Percentiles rank a stretch among this genome's conserved stretches.
These are phyloP conservation scores for Trissolcus basalis DNA, from an alignment of 1,140 invertebrate genomes.

Conservation along the genomic window DNA sequence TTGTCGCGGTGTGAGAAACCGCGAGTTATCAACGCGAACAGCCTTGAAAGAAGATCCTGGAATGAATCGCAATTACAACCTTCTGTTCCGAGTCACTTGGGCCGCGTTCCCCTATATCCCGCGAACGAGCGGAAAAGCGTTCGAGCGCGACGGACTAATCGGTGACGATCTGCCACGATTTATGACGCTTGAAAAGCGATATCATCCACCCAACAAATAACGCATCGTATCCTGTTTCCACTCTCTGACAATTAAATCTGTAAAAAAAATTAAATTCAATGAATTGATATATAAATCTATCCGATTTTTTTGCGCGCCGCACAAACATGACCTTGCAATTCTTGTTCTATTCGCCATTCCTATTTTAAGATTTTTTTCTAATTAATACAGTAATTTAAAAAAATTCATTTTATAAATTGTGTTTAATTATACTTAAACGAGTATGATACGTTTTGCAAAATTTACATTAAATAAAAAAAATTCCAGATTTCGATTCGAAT, in stretches of 20 bases:
- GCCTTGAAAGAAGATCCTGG: slow-evolving; percentile 45
- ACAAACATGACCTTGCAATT: too few species aligned
- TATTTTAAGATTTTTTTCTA: too few species aligned
- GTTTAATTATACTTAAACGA: too few species aligned
- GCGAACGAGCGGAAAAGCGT: slow-evolving; percentile 33
- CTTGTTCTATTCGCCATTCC: too few species aligned
- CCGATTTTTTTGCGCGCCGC: too few species aligned
- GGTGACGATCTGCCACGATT: slow-evolving; percentile 45
- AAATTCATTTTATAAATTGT: too few species aligned
- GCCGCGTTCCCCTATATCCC: slow-evolving; percentile 27
- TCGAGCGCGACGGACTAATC: slow-evolving; percentile 41
- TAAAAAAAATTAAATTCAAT: too few species aligned
- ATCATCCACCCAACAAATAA: slow-evolving; percentile 27
- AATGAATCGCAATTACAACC: slow-evolving; percentile 47
- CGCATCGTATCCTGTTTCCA: slow-evolving; percentile 36
- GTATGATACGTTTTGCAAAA: too few species aligned
- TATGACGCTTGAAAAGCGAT: slow-evolving; percentile 51
- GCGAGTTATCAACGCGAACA: slow-evolving; percentile 14
- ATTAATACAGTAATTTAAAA: too few species aligned
- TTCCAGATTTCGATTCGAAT: too few species aligned
- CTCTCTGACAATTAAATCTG: slow-evolving; percentile 17
- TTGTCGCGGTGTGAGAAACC: slow-evolving; percentile 39
- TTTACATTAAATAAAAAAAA: too few species aligned
- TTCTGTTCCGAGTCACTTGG: slow-evolving; percentile 35
- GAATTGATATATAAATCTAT: too few species aligned